Percentiles rank a stretch among this genome's conserved stretches.
Conservation (phyloP, 2,888 invertebrate species). For the Opisthograptis luteolata region DNA sequence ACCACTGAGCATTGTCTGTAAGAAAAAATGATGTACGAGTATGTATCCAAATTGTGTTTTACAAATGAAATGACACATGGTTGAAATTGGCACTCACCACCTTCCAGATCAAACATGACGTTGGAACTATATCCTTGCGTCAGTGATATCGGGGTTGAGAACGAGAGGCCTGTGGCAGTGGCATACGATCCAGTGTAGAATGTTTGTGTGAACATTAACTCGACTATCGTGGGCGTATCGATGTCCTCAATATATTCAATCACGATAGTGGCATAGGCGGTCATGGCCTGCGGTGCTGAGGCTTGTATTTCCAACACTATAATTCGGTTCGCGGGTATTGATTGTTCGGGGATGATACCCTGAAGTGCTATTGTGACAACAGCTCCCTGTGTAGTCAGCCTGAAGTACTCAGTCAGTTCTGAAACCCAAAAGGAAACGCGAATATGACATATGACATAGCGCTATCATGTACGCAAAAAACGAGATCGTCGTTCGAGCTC, state of each 20-base stretch:
- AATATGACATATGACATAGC: not conserved
- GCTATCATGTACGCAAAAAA: not conserved
- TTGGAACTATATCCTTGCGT: conserved; percentile 37
- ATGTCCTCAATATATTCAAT: conserved; percentile 33
- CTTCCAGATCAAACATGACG: conserved; percentile 43
- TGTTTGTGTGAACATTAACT: conserved; percentile 27
- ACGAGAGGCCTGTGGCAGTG: conserved; percentile 26
- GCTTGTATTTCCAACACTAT: conserved; percentile 45
- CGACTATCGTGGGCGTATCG: not conserved
- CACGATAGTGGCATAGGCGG: conserved; percentile 45
- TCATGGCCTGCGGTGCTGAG: conserved; percentile 31
- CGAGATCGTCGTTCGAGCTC: too few species aligned
- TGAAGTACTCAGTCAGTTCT: conserved; percentile 21
- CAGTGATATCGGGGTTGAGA: conserved; percentile 35
- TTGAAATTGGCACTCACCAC: conserved; percentile 38
- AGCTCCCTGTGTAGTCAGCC: conserved; percentile 4
- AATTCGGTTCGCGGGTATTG: conserved; percentile 39
- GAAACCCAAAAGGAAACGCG: not conserved
- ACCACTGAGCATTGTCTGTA: conserved; percentile 25
- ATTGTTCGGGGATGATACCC: conserved; percentile 40
- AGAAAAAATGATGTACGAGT: not conserved
- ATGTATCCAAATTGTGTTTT: too few species aligned
- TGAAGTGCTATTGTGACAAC: conserved; percentile 14
- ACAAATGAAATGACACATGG: too few species aligned
- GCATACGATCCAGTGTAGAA: conserved; percentile 46